A percentile compares a stretch with the other conserved stretches of the same genome.
These are phyloP conservation scores for Oscarella lobularis DNA, from an alignment of 37 sponge, comb jelly and placozoan genomes.

Conservation along the genomic window DNA sequence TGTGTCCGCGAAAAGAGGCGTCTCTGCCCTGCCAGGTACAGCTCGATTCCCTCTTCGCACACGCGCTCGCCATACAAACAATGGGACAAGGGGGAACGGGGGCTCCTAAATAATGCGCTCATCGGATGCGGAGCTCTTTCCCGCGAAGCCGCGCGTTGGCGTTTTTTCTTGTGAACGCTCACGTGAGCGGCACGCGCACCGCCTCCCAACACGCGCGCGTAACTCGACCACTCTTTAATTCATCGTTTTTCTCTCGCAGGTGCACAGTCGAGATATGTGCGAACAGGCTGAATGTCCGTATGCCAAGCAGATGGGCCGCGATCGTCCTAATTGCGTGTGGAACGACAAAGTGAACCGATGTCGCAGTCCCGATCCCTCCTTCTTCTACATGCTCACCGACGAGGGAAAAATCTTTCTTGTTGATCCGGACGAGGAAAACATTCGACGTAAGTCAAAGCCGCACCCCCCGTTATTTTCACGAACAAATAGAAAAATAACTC, in stretches of 20 bases:
- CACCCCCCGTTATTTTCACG: too few species aligned
- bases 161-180: too few species aligned
- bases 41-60: too few species aligned
- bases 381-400: not conserved
- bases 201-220: too few species aligned
- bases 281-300: not conserved
- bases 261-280: not conserved
- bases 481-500: too few species aligned
- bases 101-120: too few species aligned
- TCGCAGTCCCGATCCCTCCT: not conserved
- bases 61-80: too few species aligned
- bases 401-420: not conserved
- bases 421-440: not conserved
- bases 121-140: too few species aligned
- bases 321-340: slow-evolving; percentile 1
- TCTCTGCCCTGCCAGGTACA: not conserved
- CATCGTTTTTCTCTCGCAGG: not conserved
- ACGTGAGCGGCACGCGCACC: too few species aligned
- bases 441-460: not conserved
- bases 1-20: slow-evolving; percentile 2
- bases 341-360: not conserved
- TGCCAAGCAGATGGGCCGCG: not conserved
- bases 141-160: too few species aligned
- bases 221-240: too few species aligned
- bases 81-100: too few species aligned